Conservation (phyloP, 2,113 vertebrate species). For the Carollia perspicillata region DNA sequence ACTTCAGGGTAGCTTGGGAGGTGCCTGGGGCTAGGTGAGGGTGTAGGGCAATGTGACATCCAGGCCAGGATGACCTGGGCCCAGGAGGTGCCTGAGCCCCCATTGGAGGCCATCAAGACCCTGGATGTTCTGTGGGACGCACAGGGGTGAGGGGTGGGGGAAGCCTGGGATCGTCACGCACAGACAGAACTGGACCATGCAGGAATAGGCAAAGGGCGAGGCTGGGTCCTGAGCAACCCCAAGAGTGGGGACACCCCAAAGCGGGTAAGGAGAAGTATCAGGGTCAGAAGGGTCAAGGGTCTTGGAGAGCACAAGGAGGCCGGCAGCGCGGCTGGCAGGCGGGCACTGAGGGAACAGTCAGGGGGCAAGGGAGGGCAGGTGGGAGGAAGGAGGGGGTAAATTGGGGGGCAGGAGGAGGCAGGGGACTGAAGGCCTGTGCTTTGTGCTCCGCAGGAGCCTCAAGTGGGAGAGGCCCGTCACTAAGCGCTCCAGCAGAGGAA, state of each 20-base stretch:
- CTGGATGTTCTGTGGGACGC: fast-evolving
- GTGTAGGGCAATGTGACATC: too few species aligned
- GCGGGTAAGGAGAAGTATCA: not conserved
- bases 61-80: not conserved
- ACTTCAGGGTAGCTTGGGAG: not conserved
- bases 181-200: not conserved
- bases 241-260: not conserved
- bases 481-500: not conserved
- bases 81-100: not conserved
- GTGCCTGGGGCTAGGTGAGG: not conserved
- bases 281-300: not conserved
- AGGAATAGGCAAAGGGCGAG: not conserved
- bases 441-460: not conserved
- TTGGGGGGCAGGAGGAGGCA: not conserved
- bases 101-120: fast-evolving
- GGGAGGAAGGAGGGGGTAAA: not conserved
- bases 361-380: not conserved
- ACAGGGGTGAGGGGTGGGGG: not conserved
- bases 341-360: not conserved
- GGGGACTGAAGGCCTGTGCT: not conserved
- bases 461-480: not conserved
- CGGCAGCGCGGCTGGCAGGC: not conserved
- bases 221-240: not conserved
- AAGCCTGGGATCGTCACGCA: not conserved
- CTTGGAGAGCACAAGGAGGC: not conserved